Evolutionary conservation across 2,797 vertebrate genomes (phyloP), one percentile per base, ranked within the genome.

Genomic region (Apogon talboti): DNA sequence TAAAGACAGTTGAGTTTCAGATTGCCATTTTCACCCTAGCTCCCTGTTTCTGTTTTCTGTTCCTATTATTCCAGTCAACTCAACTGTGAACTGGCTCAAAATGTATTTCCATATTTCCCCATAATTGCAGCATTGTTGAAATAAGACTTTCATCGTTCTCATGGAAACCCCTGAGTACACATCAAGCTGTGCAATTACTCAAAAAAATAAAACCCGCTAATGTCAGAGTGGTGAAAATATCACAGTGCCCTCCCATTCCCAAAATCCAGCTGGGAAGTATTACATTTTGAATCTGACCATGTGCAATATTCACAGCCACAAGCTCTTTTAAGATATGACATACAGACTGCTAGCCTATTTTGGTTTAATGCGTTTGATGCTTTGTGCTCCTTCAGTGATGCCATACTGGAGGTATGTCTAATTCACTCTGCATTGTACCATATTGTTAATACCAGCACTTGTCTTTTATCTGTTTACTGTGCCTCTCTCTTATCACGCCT

Each of bases 61-160:
- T 87, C 78, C 78, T 85, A 83, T 91, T 92, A 91, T 93, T 92
- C 86, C 72, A 82, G 84, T 74, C 85, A 90, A 88, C 77, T 92
- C 82, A 84, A 83, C 87, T 91, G 84, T 92, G 82, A 92, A 92
- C 87, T 85, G 84, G 81, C 85, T 83, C 67, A 87, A 89, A 88
- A 91, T 87, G 83, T 83, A 89, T 92, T 94, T 92, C 85, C 84
- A 90, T 91, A 90, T 91, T 87, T 78, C 74, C 77, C 82, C 78
- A 84, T 92, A 90, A 93, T 92, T 93, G 86, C 87, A 74, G 86
- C 81, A 84, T 88, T 92, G 87, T 90, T 91, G 83, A 91, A 93
- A 84, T 88, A 91, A 90, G 88, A 87, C 83, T 89, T 91, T 89
- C 82, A 86, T 87, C 76, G 82, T 89, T 88, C 90, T 92, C 87